These are phyloP conservation scores for Takifugu ocellatus DNA, from an alignment of 2,797 vertebrate genomes.

Conservation along the genomic window DNA sequence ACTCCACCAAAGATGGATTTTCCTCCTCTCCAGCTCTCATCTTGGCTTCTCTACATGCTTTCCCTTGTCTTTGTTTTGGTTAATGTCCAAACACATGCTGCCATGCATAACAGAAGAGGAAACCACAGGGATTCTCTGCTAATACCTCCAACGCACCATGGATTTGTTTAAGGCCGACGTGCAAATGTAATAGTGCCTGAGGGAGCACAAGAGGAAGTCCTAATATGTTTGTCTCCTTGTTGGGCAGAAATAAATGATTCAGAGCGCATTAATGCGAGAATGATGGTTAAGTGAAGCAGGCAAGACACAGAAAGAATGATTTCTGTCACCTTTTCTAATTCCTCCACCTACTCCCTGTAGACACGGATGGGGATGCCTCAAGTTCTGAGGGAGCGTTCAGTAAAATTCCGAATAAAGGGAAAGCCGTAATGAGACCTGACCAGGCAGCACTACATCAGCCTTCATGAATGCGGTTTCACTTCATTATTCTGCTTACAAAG, in stretches of 20 bases:
- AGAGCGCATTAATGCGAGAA: slow-evolving; percentile 20
- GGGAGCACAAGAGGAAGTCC: slow-evolving; percentile 12
- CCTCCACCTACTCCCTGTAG: slow-evolving; percentile 26
- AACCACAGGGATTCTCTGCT: slow-evolving; percentile 6
- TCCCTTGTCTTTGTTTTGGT: no score
- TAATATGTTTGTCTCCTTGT: slow-evolving; percentile 17
- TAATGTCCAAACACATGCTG: slow-evolving; percentile 3
- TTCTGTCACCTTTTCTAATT: slow-evolving; percentile 36
- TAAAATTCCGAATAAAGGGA: no score
- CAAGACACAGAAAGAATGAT: slow-evolving; percentile 24
- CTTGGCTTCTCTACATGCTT: no score
- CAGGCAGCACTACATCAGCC: background rate
- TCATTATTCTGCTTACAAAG: slow-evolving; percentile 14
- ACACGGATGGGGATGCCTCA: slow-evolving; percentile 35
- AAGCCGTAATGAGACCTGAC: background rate
- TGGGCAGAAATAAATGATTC: slow-evolving; percentile 18
- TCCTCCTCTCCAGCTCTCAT: no score
- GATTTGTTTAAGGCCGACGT: slow-evolving; percentile 7
- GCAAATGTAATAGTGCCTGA: slow-evolving; percentile 11
- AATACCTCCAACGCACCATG: background rate
- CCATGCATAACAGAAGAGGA: slow-evolving; percentile 10
- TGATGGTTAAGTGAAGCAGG: slow-evolving; percentile 31
- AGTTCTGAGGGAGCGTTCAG: no score
- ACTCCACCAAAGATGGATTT: no score
- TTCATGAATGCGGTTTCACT: slow-evolving; percentile 14